Evolutionary conservation across 2,797 vertebrate species (phyloP).

Genomic region (Propithecus deckenii): DNA sequence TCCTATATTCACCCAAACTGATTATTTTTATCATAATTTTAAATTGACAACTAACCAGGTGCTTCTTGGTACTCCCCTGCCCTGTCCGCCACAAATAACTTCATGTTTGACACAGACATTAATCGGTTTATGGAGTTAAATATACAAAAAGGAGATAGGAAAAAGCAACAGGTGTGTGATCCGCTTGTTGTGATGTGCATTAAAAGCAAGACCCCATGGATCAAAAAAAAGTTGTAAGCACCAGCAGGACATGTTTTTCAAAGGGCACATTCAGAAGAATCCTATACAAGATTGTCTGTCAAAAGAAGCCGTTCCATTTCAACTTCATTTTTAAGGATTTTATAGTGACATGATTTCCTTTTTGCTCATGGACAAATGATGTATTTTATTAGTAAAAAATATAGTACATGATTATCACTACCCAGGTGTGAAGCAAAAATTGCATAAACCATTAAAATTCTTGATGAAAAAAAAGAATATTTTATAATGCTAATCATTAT

Average conservation of each 20-base stretch:
- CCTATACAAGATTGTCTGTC: background rate
- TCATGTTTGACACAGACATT: background rate
- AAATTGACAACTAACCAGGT: background rate
- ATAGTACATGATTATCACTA: background rate
- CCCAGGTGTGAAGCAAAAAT: background rate
- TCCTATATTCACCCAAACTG: no score
- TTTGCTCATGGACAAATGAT: background rate
- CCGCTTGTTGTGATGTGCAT: background rate
- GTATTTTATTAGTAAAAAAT: background rate
- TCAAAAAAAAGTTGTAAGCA: background rate
- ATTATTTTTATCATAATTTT: background rate
- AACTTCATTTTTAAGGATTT: background rate
- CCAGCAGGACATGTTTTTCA: constrained; percentile 18
- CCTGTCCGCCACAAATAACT: background rate
- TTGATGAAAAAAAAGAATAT: background rate
- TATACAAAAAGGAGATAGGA: background rate
- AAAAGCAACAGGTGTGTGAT: background rate
- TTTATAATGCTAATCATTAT: background rate
- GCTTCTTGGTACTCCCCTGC: background rate
- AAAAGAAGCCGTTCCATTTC: background rate
- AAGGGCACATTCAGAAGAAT: background rate
- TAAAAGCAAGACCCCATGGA: background rate
- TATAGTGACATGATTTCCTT: background rate
- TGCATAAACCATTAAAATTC: background rate
- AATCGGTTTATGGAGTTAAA: background rate